Evolutionary conservation across 2,113 vertebrate genomes (phyloP).

Genomic region (Picathartes gymnocephalus): DNA sequence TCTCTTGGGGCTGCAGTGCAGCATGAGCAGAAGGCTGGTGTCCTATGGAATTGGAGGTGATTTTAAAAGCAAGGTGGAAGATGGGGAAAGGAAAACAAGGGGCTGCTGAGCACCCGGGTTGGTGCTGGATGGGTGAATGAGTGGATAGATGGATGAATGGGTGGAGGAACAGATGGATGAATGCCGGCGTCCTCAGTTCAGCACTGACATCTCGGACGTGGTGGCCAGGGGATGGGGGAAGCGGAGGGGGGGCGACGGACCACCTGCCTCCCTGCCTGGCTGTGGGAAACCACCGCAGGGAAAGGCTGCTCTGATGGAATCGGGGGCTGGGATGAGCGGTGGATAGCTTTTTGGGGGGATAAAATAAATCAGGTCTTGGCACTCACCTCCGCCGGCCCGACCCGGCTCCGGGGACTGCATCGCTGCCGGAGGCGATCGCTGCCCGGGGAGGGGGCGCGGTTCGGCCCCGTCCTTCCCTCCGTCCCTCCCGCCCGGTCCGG

Average conservation of each 20-base stretch:
- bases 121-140: not conserved
- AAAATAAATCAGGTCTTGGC: not conserved
- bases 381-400: not conserved
- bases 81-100: not conserved
- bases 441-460: too few relatives aligned
- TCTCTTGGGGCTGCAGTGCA: not conserved
- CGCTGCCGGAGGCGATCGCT: not conserved
- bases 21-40: not conserved
- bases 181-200: not conserved
- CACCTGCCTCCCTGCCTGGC: not conserved
- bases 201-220: not conserved
- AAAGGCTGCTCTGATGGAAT: not conserved
- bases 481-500: not conserved
- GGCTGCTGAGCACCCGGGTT: not conserved
- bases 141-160: not conserved
- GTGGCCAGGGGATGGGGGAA: not conserved
- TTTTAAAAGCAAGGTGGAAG: not conserved
- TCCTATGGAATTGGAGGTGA: not conserved
- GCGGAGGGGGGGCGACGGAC: fast-evolving
- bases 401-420: not conserved
- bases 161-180: not conserved
- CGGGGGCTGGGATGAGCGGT: fast-evolving
- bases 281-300: not conserved
- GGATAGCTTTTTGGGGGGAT: fast-evolving
- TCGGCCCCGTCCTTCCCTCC: not conserved